These are phyloP conservation scores for Eupsittula cactorum DNA, from an alignment of 2,113 vertebrate species.

Conservation along the genomic window DNA sequence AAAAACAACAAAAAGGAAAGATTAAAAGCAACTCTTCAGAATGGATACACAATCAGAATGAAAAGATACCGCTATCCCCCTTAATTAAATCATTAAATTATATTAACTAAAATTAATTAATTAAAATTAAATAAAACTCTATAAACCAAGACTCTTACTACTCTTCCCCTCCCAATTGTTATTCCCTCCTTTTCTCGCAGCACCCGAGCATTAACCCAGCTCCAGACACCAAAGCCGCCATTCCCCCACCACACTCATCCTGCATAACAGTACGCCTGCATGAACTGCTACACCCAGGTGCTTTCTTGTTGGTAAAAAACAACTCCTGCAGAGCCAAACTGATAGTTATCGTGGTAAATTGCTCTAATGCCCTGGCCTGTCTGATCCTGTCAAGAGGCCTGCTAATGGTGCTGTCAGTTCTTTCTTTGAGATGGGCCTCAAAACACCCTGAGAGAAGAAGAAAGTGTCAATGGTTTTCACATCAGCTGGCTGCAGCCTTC, in stretches of 20 bases:
- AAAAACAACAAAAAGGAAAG: not conserved
- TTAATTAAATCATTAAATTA: not conserved
- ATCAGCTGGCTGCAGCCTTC: not conserved
- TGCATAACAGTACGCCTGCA: not conserved
- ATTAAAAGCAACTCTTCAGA: not conserved
- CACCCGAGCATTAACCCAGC: too few species aligned
- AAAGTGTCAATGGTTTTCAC: not conserved
- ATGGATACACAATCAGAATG: not conserved
- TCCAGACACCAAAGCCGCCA: not conserved
- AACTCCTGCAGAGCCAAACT: not conserved
- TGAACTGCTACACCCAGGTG: not conserved
- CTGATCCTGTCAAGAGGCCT: not conserved
- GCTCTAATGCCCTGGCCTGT: not conserved
- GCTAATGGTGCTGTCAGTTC: not conserved
- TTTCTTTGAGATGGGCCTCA: not conserved
- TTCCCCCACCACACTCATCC: not conserved
- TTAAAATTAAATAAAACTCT: not conserved
- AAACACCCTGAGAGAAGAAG: not conserved
- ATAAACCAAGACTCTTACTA: not conserved
- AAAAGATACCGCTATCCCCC: accelerated
- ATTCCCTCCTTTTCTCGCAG: not conserved
- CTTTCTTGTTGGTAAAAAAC: not conserved
- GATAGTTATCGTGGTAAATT: not conserved
- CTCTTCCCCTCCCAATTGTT: not conserved
- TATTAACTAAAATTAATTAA: not conserved